Conservation (phyloP, 2,113 vertebrate genomes). For the Passer domesticus region DNA sequence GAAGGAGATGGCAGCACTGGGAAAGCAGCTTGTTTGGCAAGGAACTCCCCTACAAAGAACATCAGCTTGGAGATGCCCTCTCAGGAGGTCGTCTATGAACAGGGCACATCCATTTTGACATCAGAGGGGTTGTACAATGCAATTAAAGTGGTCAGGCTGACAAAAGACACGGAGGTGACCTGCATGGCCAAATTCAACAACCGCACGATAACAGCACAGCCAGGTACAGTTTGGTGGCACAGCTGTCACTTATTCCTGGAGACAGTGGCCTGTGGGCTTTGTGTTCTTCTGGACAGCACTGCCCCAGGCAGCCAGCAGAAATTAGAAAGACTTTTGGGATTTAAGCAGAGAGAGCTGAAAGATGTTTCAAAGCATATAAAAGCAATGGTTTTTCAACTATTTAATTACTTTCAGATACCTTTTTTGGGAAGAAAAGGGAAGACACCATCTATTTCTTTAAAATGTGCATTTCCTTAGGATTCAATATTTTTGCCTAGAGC, state of each 20-base stretch:
- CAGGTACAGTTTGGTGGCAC: not conserved
- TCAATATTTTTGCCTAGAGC: no score
- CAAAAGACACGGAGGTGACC: not conserved
- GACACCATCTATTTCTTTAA: no score
- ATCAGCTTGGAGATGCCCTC: not conserved
- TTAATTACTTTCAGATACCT: no score
- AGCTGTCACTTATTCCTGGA: not conserved
- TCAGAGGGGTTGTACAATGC: not conserved
- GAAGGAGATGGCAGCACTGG: not conserved
- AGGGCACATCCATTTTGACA: not conserved
- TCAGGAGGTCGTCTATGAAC: not conserved
- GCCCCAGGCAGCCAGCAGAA: not conserved
- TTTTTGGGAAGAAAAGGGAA: no score
- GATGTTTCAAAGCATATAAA: not conserved
- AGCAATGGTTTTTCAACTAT: no score
- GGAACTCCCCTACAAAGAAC: not conserved
- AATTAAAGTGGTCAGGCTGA: not conserved
- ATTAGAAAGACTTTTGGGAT: not conserved
- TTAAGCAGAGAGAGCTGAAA: not conserved
- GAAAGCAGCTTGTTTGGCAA: not conserved
- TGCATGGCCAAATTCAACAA: fast-evolving
- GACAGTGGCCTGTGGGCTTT: not conserved
- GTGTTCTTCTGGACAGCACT: not conserved
- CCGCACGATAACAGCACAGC: fast-evolving
- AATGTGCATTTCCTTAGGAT: no score